These are phyloP conservation scores for Ceratotherium simum DNA, from an alignment of 2,113 vertebrate genomes.

Conservation along the genomic window DNA sequence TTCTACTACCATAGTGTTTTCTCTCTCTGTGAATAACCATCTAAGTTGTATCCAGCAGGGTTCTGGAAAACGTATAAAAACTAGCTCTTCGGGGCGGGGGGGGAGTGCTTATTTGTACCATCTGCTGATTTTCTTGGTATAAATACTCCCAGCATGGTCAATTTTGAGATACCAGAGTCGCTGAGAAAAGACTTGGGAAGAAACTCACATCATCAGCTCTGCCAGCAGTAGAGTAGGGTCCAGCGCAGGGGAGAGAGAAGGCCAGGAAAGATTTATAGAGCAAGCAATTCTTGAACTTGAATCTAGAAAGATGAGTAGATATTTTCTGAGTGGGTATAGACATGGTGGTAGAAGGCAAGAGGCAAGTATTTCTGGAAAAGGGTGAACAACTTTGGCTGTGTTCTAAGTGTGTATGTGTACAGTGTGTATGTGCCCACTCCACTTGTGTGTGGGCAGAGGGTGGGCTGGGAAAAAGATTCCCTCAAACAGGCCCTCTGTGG, in stretches of 20 bases:
- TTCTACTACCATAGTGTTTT: not conserved
- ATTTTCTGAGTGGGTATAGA: not conserved
- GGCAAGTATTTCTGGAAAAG: not conserved
- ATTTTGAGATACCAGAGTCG: not conserved
- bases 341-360: not conserved
- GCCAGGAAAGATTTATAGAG: not conserved
- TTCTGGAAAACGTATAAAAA: not conserved
- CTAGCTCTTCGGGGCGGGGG: not conserved
- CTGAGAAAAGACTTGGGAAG: not conserved
- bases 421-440: rapidly evolving
- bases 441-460: too few species aligned
- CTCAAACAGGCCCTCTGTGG: not conserved
- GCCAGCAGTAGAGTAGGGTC: not conserved
- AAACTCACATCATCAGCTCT: not conserved
- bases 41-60: not conserved
- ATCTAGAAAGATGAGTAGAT: not conserved
- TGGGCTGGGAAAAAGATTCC: not conserved
- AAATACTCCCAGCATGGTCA: not conserved
- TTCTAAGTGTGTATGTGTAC: not conserved
- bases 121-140: not conserved
- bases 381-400: not conserved
- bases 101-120: not conserved
- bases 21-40: not conserved
- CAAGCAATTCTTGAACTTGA: not conserved
- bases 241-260: not conserved